Evolutionary conservation across 2,797 vertebrate species (phyloP).

Genomic region (Toxotes lorentzi): DNA sequence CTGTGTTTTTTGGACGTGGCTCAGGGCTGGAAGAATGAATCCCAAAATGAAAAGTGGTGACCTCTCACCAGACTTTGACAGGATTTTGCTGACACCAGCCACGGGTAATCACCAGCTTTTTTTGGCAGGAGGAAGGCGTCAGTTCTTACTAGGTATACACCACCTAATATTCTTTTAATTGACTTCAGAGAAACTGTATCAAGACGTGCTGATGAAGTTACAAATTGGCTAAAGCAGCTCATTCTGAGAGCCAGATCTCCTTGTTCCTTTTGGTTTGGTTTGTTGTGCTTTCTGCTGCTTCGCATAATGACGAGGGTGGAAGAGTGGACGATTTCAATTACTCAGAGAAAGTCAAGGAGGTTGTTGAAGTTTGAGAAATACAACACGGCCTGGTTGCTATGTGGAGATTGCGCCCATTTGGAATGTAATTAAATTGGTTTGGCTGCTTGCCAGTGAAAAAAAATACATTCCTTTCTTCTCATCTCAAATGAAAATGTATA

Average conservation of each 20-base stretch:
- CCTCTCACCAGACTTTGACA: conserved; percentile 61
- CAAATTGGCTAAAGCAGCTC: conserved; percentile 73
- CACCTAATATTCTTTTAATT: conserved; percentile 82
- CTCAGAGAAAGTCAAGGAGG: conserved; percentile 79
- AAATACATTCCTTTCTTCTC: conserved; percentile 70
- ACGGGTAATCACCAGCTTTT: conserved; percentile 56
- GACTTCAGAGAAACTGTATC: conserved; percentile 79
- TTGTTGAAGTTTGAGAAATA: conserved; percentile 82
- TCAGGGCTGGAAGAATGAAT: conserved; percentile 38
- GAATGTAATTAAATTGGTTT: conserved; percentile 83
- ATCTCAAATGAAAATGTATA: conserved; percentile 81
- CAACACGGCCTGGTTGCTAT: conserved; percentile 75
- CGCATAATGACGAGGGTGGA: conserved; percentile 69
- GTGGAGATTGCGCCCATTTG: conserved; percentile 79
- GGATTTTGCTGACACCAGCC: conserved; percentile 65
- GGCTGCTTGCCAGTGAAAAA: conserved; percentile 74
- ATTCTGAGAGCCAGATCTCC: conserved; percentile 63
- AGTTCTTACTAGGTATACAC: conserved; percentile 49
- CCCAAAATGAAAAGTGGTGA: conserved; percentile 55
- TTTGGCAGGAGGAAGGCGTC: conserved; percentile 62
- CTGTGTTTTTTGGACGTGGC: conserved; percentile 37
- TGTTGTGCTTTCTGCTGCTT: conserved; percentile 73
- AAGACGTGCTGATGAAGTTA: conserved; percentile 76
- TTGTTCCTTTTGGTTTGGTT: conserved; percentile 68
- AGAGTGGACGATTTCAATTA: conserved; percentile 82